Evolutionary conservation across 2,797 vertebrate genomes (phyloP), one percentile per base, ranked within the genome.

Genomic region (Malurus splendens): DNA sequence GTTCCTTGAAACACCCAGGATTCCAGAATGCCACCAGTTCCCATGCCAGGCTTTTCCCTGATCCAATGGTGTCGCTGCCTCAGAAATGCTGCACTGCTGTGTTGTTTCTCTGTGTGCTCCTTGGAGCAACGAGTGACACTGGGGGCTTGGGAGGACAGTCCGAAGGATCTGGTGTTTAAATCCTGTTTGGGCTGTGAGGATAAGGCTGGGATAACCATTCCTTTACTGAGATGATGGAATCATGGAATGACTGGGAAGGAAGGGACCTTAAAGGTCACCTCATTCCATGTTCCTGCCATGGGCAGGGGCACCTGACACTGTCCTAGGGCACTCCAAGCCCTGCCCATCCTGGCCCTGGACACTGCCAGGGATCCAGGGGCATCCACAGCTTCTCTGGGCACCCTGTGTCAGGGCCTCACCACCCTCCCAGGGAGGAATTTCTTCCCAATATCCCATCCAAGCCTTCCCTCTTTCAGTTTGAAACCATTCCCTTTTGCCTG

Each of bases 271-370:
- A 41, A 52, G 3, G 8, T 38, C 32, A 39, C 24, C 15, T 45
- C 0, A 0, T 71, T 30, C 23, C 27, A 12, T 0, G 3, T 7
- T 7, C 14, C 22, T 85, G n/a, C 64, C 56, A 11, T 5, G 50
- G 38, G 7, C n/a, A 50, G 56, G 42, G 42, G 50, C 73, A 50
- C 7, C 14, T 71, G 2, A 57, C 44, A 44, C 28, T 1, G 1
- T 1, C 16, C 24, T 57, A 64, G 51, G 23, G 1, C 38, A 28
- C 28, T 38, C 65, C 51, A 20, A 55, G 10, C 18, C 50, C 42
- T 0, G 0, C 22, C 79, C 79, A 50, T 0, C 51, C n/a, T 27
- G 25, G 9, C 25, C 16, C 18, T 44, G 57, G 24, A 4, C 38
- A 56, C n/a, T 62, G 0, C 42, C 73, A 77, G 36, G 27, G 57